These are phyloP conservation scores for Orthosia gothica DNA, from an alignment of 2,888 invertebrate species.

Conservation along the genomic window DNA sequence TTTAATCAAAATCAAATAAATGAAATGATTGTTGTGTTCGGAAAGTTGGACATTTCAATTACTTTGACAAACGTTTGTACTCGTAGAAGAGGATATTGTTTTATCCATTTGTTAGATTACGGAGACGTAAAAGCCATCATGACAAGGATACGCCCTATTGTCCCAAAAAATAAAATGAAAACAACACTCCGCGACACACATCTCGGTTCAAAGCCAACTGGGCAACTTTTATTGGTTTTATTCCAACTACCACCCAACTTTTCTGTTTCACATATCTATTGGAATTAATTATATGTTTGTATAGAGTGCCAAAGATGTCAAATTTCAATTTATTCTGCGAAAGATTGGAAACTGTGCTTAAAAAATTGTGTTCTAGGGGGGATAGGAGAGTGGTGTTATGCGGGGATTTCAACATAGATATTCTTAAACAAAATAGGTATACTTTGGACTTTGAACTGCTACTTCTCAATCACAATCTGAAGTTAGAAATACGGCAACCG, in stretches of 20 bases:
- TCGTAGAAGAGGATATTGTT: conserved; percentile 8
- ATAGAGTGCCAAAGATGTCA: too few species aligned
- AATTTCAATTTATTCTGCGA: too few species aligned
- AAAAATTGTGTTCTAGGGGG: too few species aligned
- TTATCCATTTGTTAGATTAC: conserved; percentile 27
- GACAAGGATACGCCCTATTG: conserved; percentile 50
- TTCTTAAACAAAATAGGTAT: too few species aligned
- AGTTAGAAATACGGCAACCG: too few species aligned
- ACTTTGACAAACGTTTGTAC: background rate
- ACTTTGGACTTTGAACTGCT: too few species aligned
- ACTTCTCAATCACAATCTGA: too few species aligned
- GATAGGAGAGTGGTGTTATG: too few species aligned
- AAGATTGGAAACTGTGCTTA: too few species aligned
- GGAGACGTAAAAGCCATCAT: conserved; percentile 43
- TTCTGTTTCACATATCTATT: conserved; percentile 84
- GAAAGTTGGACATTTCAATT: background rate
- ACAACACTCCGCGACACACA: conserved; percentile 67
- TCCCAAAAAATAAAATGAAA: conserved; percentile 57
- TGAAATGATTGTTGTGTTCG: background rate
- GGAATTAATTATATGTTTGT: too few species aligned
- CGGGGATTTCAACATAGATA: too few species aligned
- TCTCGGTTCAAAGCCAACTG: conserved; percentile 79
- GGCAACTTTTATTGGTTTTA: conserved; percentile 87
- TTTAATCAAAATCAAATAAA: conserved; percentile 13
- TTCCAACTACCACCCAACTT: conserved; percentile 81